Base-by-base conservation (phyloP, 1,140 invertebrate species). In the Tetramorium parvispinum region DNA sequence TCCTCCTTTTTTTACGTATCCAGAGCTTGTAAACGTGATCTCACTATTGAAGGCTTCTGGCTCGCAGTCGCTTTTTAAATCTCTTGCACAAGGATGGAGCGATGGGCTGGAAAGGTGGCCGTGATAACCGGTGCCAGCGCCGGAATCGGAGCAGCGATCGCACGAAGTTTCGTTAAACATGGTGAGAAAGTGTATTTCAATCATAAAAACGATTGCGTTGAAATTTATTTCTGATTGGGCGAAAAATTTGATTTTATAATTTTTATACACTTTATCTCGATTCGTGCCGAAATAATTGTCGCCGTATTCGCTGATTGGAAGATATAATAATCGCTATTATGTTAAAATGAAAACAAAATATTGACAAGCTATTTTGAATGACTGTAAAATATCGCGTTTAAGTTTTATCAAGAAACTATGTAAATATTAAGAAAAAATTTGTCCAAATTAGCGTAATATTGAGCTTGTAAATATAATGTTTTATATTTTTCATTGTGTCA, bases 61-160 rank as follows among this genome's bases (percentile, higher is more conserved):
- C 66, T 18, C 18, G 1, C 57, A 90, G 89, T 89, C 76, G 68
- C 66, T 40, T 71, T 1, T 76, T 40, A 55, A 61, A 59, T 83
- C 43, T 70, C 40, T 79, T 32, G 27, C n/a, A 78, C 4, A n/a
- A 89, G 66, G 53, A 96, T 96, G 96, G 96, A 96, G 21, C 92
- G 95, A 24, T 96, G 96, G 96, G 68, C 16, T 61, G 96, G 95
- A 49, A 95, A 95, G 46, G 94, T 96, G 2, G 96, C 96, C 1
- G 91, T 96, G 7, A 95, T 97, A 4, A 96, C 96, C 4, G 96
- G 96, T 11, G 96, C 96, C 0, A 96, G 96, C 49, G 93, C 93
- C 16, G 96, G 96, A 7, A 96, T 96, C 27, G 96, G 96, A 1
- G 94, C 94, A 3, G 94, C 92, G 0, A 94, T 95, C 57, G 93